Percentiles rank a stretch among this genome's conserved stretches.
Evolutionary conservation across 1,140 invertebrate genomes (phyloP).

Genomic region (Conus betulinus): DNA sequence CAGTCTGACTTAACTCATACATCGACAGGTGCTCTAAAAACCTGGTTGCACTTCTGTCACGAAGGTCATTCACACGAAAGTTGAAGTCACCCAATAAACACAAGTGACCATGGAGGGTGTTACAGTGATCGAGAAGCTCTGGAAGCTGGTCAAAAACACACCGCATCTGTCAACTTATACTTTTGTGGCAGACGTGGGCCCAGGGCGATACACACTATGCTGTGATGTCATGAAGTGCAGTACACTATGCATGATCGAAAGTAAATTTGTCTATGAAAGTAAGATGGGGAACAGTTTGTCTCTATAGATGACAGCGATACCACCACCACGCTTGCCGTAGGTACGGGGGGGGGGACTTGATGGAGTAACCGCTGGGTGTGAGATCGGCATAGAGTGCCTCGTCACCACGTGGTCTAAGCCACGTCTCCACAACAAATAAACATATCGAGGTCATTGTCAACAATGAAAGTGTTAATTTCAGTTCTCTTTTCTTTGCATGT

Average conservation of each 20-base stretch:
- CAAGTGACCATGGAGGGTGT: slow-evolving; percentile 11
- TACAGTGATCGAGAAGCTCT: not conserved
- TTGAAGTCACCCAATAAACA: slow-evolving; percentile 19
- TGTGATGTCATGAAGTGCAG: not conserved
- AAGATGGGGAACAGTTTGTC: too few relatives aligned
- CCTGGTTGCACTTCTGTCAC: not conserved
- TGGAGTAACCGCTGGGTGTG: too few relatives aligned
- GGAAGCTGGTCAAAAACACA: slow-evolving; percentile 4
- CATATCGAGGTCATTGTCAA: too few relatives aligned
- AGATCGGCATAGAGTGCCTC: too few relatives aligned
- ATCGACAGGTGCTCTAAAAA: not conserved
- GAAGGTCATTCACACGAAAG: not conserved
- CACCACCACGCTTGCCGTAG: too few relatives aligned
- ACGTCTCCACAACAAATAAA: too few relatives aligned
- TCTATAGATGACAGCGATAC: too few relatives aligned
- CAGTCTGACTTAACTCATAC: slow-evolving; percentile 1
- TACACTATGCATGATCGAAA: not conserved
- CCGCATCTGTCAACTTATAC: not conserved
- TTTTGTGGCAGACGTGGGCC: not conserved
- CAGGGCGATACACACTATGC: not conserved
- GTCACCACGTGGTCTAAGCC: too few relatives aligned
- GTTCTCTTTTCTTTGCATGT: too few relatives aligned
- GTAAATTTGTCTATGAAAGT: too few relatives aligned
- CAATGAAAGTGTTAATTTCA: too few relatives aligned
- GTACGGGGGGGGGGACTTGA: too few relatives aligned